Evolutionary conservation across 2,113 vertebrate species (phyloP).

Genomic region (Odobenus rosmarus): DNA sequence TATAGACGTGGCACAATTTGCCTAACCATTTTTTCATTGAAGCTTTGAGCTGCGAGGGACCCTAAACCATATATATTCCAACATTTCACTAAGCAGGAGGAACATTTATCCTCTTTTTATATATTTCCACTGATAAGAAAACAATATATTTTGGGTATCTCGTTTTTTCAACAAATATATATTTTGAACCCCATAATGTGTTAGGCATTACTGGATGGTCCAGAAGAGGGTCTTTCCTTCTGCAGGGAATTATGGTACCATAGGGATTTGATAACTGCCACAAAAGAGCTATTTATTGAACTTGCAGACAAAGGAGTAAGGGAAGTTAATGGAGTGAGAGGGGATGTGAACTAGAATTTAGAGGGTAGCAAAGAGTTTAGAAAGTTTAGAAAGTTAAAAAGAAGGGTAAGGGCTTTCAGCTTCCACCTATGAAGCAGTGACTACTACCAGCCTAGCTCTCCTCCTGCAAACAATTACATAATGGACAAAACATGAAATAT

Average conservation of each 20-base stretch:
- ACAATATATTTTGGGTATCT: neutral
- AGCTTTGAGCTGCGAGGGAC: neutral
- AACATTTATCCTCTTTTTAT: neutral
- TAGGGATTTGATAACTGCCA: neutral
- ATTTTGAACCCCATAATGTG: neutral
- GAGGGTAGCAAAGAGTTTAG: neutral
- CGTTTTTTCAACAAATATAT: neutral
- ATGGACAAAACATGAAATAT: neutral
- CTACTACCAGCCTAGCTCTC: neutral
- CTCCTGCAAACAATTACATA: neutral
- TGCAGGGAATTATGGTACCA: neutral
- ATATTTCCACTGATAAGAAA: neutral
- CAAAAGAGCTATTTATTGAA: neutral
- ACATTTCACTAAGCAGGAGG: neutral
- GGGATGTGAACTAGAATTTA: neutral
- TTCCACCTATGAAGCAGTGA: neutral
- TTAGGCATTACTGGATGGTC: neutral
- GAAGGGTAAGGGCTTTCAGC: neutral
- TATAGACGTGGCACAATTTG: neutral
- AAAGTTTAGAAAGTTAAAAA: conserved; percentile 8
- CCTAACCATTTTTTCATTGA: neutral
- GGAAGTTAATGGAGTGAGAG: neutral
- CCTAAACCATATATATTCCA: neutral
- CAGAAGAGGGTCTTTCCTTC: neutral
- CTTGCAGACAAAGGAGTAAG: neutral